These are phyloP conservation scores for Macrophya annulata DNA, from an alignment of 2,888 invertebrate genomes.

Conservation along the genomic window DNA sequence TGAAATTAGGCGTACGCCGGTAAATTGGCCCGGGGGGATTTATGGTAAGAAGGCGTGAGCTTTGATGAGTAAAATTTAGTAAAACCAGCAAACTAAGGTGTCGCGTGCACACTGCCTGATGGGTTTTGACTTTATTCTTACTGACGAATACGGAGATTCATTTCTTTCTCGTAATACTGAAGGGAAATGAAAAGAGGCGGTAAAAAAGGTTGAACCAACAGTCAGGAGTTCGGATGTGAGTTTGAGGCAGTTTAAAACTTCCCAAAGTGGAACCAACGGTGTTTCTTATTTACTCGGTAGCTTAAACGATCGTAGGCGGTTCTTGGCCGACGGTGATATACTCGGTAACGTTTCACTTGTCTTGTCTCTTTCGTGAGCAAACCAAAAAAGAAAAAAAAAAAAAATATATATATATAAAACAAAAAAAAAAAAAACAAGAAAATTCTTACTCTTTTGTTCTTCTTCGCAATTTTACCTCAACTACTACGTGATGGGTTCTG, in stretches of 20 bases:
- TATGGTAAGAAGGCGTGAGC: conserved; percentile 24
- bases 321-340: not conserved
- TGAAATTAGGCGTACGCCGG: conserved; percentile 25
- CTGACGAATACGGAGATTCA: not conserved
- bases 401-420: too few species aligned
- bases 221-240: not conserved
- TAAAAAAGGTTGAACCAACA: not conserved
- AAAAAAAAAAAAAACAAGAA: too few species aligned
- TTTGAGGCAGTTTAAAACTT: conserved; percentile 41
- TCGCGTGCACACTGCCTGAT: not conserved
- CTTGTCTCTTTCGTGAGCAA: not conserved
- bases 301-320: conserved; percentile 27
- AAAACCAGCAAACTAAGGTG: conserved; percentile 18
- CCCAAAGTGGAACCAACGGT: conserved; percentile 22
- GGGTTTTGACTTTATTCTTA: not conserved
- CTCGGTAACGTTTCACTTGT: not conserved
- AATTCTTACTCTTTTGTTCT: not conserved
- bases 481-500: not conserved
- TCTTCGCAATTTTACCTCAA: not conserved
- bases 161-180: not conserved
- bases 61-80: conserved; percentile 19
- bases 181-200: not conserved
- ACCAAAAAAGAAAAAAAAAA: too few species aligned
- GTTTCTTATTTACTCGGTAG: conserved; percentile 49
- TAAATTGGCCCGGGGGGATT: not conserved